phyloP scores from a whole-genome alignment of 2,113 vertebrate species.

The Electrona antarctica region DNA sequence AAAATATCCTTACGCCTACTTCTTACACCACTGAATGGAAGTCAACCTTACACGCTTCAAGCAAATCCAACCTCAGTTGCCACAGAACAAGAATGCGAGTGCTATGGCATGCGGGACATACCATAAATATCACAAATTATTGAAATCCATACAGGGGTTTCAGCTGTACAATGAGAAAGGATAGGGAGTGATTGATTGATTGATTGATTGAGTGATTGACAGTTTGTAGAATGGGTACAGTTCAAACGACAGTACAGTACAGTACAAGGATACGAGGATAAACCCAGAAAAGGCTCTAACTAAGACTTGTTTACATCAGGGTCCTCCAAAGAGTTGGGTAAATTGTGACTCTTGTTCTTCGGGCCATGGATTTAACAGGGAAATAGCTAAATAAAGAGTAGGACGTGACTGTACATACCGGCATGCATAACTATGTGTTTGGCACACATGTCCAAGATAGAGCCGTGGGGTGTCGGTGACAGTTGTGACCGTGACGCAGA shows the following conservation, averaged over 20 bases:
- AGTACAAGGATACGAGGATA: too few relatives aligned
- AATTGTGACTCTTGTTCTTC: constrained; percentile 38
- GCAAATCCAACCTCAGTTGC: constrained; percentile 29
- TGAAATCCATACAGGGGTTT: constrained; percentile 30
- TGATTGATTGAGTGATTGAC: too few relatives aligned
- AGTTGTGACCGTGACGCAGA: constrained; percentile 49
- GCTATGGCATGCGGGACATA: constrained; percentile 30
- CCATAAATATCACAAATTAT: constrained; percentile 26
- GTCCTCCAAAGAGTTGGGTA: constrained; percentile 2
- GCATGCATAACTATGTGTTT: constrained; percentile 63
- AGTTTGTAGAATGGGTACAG: too few relatives aligned
- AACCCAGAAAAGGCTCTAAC: too few relatives aligned
- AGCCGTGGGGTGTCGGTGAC: constrained; percentile 23
- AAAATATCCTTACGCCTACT: too few relatives aligned
- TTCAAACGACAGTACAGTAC: too few relatives aligned
- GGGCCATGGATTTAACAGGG: constrained; percentile 9
- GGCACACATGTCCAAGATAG: constrained; percentile 60
- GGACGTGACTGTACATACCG: constrained; percentile 27
- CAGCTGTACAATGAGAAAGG: background rate
- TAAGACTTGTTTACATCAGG: too few relatives aligned
- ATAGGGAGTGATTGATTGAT: background rate
- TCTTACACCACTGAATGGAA: background rate
- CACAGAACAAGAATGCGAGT: constrained; percentile 20
- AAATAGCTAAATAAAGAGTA: constrained; percentile 68
- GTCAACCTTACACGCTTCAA: background rate